Base-by-base conservation (phyloP, 1,140 invertebrate genomes). In the Trichonephila clavata region DNA sequence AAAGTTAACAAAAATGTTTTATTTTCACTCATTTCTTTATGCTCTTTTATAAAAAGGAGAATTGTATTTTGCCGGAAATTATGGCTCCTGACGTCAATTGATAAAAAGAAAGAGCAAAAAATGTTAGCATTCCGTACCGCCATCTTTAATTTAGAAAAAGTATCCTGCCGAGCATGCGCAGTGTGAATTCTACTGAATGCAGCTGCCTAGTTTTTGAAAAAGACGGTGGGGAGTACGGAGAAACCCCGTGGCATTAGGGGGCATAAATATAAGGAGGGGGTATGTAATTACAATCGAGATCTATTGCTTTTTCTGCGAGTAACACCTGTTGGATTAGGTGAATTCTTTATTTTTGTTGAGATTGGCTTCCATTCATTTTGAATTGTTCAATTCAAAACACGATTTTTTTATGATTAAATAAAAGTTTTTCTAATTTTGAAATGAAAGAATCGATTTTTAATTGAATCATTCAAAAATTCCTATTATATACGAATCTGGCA, bases 91-190 rank as follows among this genome's bases (percentile, higher is more conserved):
- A 32, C 27, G 71, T 77, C 13, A 27, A 77, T 32, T 13, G 14
- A 5, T 8, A 71, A 18, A 16, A 5, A 27, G 24, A 13, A 24
- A 32, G 71, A 14, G 6, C 2, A 32, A 16, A 32, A 13, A 13
- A 77, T 2, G 18, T 77, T 32, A 77, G 27, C 24, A 32, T 77
- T 77, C 27, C 14, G 14, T 18, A 3, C 71, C 71, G 71, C 71
- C 71, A 77, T 77, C 71, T 77, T 77, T 77, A 77, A 77, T 77
- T 77, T 77, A 77, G 27, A 77, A 27, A 32, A 77, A 77, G 71
- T 39, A 77, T 77, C 71, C 71, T 32, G 32, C 71, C 16, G 71
- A 39, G 71, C 71, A 77, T 77, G 71, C 71, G 71, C 71, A 18
- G 71, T 77, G 27, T 32, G 71, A 77, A 77, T 77, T 27, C 14